Base-by-base conservation (phyloP, 1,140 invertebrate genomes). In the Drosophila carrolli region DNA sequence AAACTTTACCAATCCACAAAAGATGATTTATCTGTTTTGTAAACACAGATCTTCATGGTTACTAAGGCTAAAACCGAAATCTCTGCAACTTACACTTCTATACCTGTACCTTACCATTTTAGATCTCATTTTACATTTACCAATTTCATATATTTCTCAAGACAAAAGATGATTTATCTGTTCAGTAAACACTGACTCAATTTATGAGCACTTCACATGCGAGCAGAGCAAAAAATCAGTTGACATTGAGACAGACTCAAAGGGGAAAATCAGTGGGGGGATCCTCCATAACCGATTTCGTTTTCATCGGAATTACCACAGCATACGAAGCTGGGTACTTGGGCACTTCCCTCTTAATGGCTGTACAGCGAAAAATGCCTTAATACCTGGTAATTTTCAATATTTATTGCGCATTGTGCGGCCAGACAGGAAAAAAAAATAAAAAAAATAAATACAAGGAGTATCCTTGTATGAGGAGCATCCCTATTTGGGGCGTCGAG, bases 351-450 rank as follows among this genome's bases (percentile, higher is more conserved):
- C 43, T 55, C 66, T 71, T 71, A 71, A 71, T 71, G 66, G 68
- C 37, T 14, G 51, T 56, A 37, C 68, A 41, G 41, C 74, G 66
- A 58, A 79, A 78, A 79, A 56, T 57, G 54, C 54, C 62, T 71
- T 47, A 76, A 83, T 67, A 73, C 54, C 63, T 67, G 41, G 71
- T 65, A 59, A 80, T 79, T 88, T 81, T 74, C 61, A 66, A 83
- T 89, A 89, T 89, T 89, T 90, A 89, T 89, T 89, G 66, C 77
- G 14, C 75, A 66, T 72, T 78, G 74, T 77, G 74, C 40, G 55
- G 63, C 35, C 35, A 23, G 38, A 41, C 43, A 61, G 51, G 48
- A 5, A 37, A 6, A 11, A 47, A 54, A 23, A 23, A 16, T 7
- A n/a, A 29, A 38, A 38, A 27, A 32, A 27, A 14, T 4, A 68